Conservation (phyloP, 2,113 vertebrate genomes). For the Globicephala melas region DNA sequence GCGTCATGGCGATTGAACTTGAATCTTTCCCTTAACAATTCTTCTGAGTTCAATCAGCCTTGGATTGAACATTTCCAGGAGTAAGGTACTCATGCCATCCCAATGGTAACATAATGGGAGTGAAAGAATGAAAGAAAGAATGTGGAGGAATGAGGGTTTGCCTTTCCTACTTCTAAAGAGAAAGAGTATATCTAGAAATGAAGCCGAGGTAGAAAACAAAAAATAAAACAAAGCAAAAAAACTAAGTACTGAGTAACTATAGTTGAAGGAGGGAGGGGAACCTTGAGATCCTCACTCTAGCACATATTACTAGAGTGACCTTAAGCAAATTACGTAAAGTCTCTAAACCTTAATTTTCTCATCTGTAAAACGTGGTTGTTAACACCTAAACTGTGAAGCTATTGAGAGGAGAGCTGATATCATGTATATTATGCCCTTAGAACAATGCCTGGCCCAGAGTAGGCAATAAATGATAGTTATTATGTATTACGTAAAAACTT, state of each 20-base stretch:
- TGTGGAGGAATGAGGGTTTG: not conserved
- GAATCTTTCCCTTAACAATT: not conserved
- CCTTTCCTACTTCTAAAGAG: not conserved
- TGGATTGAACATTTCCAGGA: not conserved
- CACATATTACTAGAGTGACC: not conserved
- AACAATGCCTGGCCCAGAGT: not conserved
- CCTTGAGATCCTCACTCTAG: not conserved
- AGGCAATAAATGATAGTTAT: not conserved
- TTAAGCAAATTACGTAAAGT: not conserved
- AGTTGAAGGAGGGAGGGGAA: not conserved
- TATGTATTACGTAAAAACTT: not conserved
- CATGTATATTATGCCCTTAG: not conserved
- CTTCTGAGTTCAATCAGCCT: not conserved
- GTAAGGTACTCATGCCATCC: not conserved
- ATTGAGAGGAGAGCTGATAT: not conserved
- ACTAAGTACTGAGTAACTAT: not conserved
- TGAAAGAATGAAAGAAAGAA: not conserved
- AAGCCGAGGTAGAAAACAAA: not conserved
- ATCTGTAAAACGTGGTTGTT: not conserved
- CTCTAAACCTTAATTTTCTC: not conserved
- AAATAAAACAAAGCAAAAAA: not conserved
- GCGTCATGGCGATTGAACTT: not conserved
- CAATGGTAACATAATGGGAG: not conserved
- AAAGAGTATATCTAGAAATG: not conserved
- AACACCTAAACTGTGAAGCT: not conserved